Evolutionary conservation across 2,888 invertebrate species (phyloP), one percentile per base, ranked within the genome.

Genomic region (Cybosia mesomella): DNA sequence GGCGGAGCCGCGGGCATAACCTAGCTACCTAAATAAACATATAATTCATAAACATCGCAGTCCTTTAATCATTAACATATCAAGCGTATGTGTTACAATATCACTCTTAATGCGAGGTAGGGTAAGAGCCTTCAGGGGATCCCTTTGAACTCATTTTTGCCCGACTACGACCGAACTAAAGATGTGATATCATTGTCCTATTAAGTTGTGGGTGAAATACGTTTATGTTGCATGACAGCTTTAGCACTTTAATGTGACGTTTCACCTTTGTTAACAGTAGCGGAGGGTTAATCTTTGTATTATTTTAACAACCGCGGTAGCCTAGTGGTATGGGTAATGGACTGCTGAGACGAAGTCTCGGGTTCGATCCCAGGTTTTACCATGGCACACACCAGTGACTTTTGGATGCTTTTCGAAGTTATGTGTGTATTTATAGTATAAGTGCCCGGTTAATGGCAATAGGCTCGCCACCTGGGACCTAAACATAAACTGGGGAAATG

Each of bases 71-170:
- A 24, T 55, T 22, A 22, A 13, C 54, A 55, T 55, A 15, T 55
- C 54, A 55, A 49, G 18, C 49, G n/a, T 49, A 49, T 49, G 49
- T 61, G 49, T 28, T 39, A 39, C 22, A 18, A 7, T 55, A 24
- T 13, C 24, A 24, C 28, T 28, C 28, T 28, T 28, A 28, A 28
- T 28, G 28, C 28, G 9, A n/a, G 58, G 4, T n/a, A 18, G n/a
- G 58, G n/a, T 7, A 9, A 32, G 18, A n/a, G 18, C 58, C 58
- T 32, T 28, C 2, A 15, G 11, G 58, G 58, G 9, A 0, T 28
- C 18, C n/a, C 58, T 58, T 58, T 58, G 58, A 58, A 32, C 32
- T 34, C 28, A 58, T 58, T 58, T 58, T 32, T 58, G 18, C n/a
- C 58, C 28, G 11, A 32, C 28, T 34, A 32, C 32, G 2, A 15